phyloP scores from a whole-genome alignment of 2,113 vertebrate species.

The Anas platyrhynchos region DNA sequence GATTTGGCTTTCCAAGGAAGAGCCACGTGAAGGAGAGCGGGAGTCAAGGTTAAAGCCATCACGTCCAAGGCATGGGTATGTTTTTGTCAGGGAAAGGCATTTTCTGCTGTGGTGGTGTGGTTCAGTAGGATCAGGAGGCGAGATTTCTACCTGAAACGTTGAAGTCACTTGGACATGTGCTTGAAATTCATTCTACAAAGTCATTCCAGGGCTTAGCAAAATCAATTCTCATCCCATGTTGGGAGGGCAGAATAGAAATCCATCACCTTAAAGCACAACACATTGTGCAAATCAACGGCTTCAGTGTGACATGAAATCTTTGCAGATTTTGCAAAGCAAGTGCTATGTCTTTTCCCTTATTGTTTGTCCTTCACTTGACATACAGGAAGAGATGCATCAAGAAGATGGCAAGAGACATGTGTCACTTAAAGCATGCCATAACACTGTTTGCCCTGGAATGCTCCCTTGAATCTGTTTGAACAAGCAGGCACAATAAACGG shows the following conservation, averaged over 20 bases:
- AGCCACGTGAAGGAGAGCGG: constrained; percentile 46
- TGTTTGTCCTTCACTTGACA: constrained; percentile 85
- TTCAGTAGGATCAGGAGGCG: not conserved
- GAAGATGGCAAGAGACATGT: constrained; percentile 50
- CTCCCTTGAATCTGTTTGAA: constrained; percentile 48
- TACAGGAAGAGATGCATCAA: constrained; percentile 67
- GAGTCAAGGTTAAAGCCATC: constrained; percentile 82
- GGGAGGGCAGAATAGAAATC: not conserved
- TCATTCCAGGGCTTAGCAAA: constrained; percentile 40
- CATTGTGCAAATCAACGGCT: constrained; percentile 5
- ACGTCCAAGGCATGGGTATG: not conserved
- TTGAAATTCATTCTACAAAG: constrained; percentile 59
- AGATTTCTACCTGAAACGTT: constrained; percentile 30
- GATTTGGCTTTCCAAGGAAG: constrained; percentile 62
- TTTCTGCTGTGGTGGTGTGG: not conserved
- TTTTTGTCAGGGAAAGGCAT: not conserved
- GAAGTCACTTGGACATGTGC: constrained; percentile 3
- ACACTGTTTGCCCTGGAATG: constrained; percentile 32
- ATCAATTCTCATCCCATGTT: constrained; percentile 29
- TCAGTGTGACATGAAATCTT: constrained; percentile 18
- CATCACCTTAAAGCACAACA: not conserved
- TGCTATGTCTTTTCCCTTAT: constrained; percentile 53
- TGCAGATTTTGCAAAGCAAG: constrained; percentile 46
- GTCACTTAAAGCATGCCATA: constrained; percentile 44
- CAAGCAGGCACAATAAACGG: constrained; percentile 34